Evolutionary conservation across 2,888 invertebrate species (phyloP), one percentile per base, ranked within the genome.

Genomic region (Schizaphis graminum): DNA sequence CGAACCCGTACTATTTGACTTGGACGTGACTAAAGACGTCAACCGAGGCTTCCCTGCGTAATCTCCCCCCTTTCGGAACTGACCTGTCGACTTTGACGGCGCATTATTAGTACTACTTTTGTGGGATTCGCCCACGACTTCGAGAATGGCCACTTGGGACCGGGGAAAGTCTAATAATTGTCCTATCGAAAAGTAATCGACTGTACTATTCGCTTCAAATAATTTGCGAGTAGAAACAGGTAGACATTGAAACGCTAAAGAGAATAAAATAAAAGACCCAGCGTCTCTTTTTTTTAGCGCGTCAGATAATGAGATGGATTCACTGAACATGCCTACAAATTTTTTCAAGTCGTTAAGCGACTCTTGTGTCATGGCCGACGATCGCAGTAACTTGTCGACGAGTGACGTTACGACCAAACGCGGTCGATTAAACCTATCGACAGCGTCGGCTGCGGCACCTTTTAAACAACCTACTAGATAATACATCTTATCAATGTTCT

Each of bases 261-360:
- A 85, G 28, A 85, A 85, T 26, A 85, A 85, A 85, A 85, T 44
- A 44, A 85, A 85, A 10, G 86, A 86, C 28, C 86, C 86, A 24
- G 28, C 0, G 13, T 86, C 47, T 24, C 47, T 47, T 47, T 47
- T 86, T 47, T 26, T 86, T 44, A 86, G 47, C 3, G 26, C 47
- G 28, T 86, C 86, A 47, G 53, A 53, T 49, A 87, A 87, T 49
- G 49, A 49, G 7, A 49, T 53, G 16, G 28, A 28, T n/a, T 87
- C 49, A 53, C 49, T 49, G 21, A 87, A 87, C 28, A 1, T 49
- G 2, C 49, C 49, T 28, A 87, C 87, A 16, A 87, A 87, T 4
- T 13, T 49, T 16, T 49, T 87, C n/a, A 87, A 49, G 28, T 87
- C 87, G 4, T 87, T 28, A 49, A 87, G 87, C 28, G 87, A 87